phyloP scores from a whole-genome alignment of 2,888 invertebrate species.

The Euphydryas editha region DNA sequence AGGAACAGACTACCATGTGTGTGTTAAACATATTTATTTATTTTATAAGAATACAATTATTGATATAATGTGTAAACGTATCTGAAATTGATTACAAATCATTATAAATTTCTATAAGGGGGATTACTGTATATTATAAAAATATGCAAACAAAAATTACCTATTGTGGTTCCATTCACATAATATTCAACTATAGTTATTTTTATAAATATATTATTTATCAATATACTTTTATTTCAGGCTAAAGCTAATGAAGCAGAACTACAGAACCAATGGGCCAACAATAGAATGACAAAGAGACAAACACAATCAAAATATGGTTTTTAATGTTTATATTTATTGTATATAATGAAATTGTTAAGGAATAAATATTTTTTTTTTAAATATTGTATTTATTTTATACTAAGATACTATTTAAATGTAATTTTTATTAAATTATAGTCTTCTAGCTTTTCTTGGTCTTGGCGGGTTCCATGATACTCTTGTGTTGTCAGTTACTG shows the following conservation, averaged over 20 bases:
- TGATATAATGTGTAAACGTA: too few relatives aligned
- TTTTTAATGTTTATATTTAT: conserved; percentile 84
- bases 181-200: not conserved
- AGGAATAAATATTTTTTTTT: conserved; percentile 23
- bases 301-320: conserved; percentile 98
- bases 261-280: conserved; percentile 96
- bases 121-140: too few relatives aligned
- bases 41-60: too few relatives aligned
- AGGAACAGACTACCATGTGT: too few relatives aligned
- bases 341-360: conserved; percentile 16
- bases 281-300: conserved; percentile 91
- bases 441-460: conserved; percentile 91
- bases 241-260: conserved; percentile 98
- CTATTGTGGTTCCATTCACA: too few relatives aligned
- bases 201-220: not conserved
- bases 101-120: too few relatives aligned
- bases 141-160: too few relatives aligned
- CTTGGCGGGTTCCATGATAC: conserved; percentile 93
- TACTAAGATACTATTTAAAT: conserved; percentile 24
- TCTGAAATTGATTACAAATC: too few relatives aligned
- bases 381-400: conserved; percentile 21
- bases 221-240: conserved; percentile 81
- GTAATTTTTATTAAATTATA: conserved; percentile 70
- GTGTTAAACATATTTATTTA: too few relatives aligned
- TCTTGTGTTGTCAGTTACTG: conserved; percentile 95